Conservation (phyloP, 2,113 vertebrate genomes). For the Phylloscopus trochiloides region DNA sequence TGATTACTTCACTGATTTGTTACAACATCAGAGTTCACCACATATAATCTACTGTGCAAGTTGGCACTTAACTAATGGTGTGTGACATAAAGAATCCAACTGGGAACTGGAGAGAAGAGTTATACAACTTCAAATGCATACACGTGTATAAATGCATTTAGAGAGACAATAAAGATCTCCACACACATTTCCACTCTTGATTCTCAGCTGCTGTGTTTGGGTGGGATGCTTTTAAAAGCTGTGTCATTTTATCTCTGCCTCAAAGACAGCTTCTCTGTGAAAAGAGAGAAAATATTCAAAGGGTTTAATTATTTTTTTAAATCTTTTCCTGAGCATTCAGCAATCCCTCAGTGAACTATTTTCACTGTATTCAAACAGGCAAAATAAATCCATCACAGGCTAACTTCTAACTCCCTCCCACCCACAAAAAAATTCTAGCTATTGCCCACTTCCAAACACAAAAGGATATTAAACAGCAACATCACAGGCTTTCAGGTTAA, state of each 20-base stretch:
- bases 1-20: neutral
- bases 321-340: neutral
- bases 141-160: accelerated
- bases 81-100: neutral
- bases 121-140: neutral
- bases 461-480: neutral
- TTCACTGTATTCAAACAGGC: neutral
- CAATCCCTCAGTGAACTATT: neutral
- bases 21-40: neutral
- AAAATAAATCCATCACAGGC: neutral
- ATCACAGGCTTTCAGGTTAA: neutral
- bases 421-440: neutral
- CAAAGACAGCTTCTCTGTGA: neutral
- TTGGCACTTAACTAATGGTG: neutral
- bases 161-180: neutral
- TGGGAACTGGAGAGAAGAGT: neutral
- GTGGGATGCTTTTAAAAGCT: neutral
- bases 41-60: neutral
- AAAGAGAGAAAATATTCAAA: neutral
- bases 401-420: neutral
- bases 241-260: neutral
- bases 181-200: neutral
- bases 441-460: neutral
- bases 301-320: neutral
- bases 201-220: neutral